Base-by-base conservation (phyloP, 1,140 invertebrate genomes). In the Drosophila azteca region DNA sequence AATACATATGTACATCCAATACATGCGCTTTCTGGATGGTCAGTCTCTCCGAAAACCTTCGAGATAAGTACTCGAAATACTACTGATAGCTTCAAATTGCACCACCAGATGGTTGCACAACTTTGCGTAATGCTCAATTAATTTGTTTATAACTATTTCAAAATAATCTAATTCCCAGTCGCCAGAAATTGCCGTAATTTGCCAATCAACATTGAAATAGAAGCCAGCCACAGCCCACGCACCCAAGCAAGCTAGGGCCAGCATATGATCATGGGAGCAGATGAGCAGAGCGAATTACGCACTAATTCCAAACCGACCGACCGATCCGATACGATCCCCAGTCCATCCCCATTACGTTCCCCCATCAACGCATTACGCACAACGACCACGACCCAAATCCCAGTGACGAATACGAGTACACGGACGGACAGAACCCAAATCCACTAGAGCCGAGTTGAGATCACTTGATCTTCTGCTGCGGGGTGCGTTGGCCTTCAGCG, bases 361-460 rank as follows among this genome's bases (percentile, higher is more conserved):
- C 49, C 24, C 17, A 24, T 6, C 17, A 49, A 49, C 13, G 26
- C 13, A 50, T 6, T 45, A 73, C 69, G 81, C 77, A 85, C 81
- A 87, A 87, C 83, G 82, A 87, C 82, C 83, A 87, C 82, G 82
- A 87, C 82, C 82, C 83, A 87, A 88, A 87, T 87, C 79, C 65
- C 70, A 64, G 69, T 63, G 48, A 60, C 48, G 31, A 71, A 51
- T 31, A 60, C 48, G 31, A 71, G 44, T 31, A 66, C 39, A 39
- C 8, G 20, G 17, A 20, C 17, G 17, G 24, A 59, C 54, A 35
- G 46, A 58, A 13, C 17, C 48, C 29, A 50, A 44, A 59, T 43
- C 9, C n/a, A 57, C 20, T 45, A 31, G 31, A 49, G 11, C 29
- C 20, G 45, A 48, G 52, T 49, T 29, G 54, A 49, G 29, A 62